These are phyloP conservation scores for Acleris cristana DNA, from an alignment of 2,888 invertebrate species.

Conservation along the genomic window DNA sequence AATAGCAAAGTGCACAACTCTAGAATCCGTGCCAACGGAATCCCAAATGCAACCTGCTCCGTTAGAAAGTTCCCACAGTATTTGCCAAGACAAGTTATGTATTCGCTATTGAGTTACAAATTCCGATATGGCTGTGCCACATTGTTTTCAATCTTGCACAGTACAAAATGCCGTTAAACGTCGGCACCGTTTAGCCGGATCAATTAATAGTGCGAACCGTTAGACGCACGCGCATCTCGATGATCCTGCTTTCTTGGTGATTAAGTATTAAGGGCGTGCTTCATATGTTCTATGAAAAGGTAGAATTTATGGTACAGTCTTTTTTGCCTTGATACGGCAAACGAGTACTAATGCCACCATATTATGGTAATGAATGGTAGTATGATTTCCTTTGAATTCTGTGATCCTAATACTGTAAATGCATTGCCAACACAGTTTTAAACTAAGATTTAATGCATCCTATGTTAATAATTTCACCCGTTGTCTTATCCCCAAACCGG, in stretches of 20 bases:
- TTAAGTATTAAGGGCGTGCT: slow-evolving; percentile 3
- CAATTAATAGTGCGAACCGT: slow-evolving; percentile 54
- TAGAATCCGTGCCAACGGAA: neutral
- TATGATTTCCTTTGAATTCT: too few species aligned
- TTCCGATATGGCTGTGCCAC: slow-evolving; percentile 21
- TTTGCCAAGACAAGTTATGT: slow-evolving; percentile 8
- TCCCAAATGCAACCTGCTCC: slow-evolving; percentile 5
- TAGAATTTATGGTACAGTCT: neutral
- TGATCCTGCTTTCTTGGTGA: slow-evolving; percentile 21
- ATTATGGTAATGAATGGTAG: too few species aligned
- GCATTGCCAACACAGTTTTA: too few species aligned
- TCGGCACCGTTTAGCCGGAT: slow-evolving; percentile 47
- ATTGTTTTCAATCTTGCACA: slow-evolving; percentile 29
- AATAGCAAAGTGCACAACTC: too few species aligned
- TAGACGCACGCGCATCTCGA: slow-evolving; percentile 45
- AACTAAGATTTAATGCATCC: too few species aligned
- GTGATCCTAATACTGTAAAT: too few species aligned
- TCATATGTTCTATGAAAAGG: neutral
- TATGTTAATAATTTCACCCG: too few species aligned
- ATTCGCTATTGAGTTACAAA: slow-evolving; percentile 3
- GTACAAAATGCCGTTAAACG: slow-evolving; percentile 41
- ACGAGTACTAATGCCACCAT: too few species aligned
- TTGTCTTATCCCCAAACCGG: too few species aligned
- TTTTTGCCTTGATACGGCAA: too few species aligned
- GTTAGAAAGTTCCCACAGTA: slow-evolving; percentile 17